Evolutionary conservation across 2,113 vertebrate genomes (phyloP).

Genomic region (Seriola aureovittata): DNA sequence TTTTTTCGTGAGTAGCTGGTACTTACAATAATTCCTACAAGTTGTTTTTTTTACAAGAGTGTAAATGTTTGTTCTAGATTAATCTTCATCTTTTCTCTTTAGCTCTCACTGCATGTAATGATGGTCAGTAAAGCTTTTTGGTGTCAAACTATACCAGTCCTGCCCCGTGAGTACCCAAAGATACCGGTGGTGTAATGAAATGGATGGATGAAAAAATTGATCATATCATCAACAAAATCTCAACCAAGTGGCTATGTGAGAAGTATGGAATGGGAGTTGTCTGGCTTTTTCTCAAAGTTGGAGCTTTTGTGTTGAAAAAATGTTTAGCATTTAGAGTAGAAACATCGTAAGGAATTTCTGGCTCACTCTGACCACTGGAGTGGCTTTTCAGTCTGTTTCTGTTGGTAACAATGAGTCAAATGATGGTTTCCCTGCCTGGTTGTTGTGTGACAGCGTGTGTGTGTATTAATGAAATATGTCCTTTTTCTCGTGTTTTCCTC

Average conservation of each 20-base stretch:
- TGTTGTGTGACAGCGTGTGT: not conserved
- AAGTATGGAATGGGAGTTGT: not conserved
- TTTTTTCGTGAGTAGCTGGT: not conserved
- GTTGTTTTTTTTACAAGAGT: not conserved
- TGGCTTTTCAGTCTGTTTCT: not conserved
- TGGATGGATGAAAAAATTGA: not conserved
- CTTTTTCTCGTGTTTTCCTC: conserved; percentile 1
- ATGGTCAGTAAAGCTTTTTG: not conserved
- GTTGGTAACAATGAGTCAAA: no score
- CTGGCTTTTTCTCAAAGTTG: not conserved
- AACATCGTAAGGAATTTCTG: not conserved
- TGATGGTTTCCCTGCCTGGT: not conserved
- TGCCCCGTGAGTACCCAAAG: not conserved
- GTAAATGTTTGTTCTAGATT: not conserved
- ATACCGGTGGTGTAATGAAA: not conserved
- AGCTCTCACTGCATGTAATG: not conserved
- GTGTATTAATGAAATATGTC: conserved; percentile 15
- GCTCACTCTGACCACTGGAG: not conserved
- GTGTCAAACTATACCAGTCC: not conserved
- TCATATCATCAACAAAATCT: not conserved
- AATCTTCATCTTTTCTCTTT: not conserved
- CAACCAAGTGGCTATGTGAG: not conserved
- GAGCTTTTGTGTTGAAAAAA: not conserved
- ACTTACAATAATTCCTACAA: not conserved
- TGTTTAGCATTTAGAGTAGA: not conserved